Evolutionary conservation across 2,113 vertebrate genomes (phyloP).

Genomic region (Gadus macrocephalus): DNA sequence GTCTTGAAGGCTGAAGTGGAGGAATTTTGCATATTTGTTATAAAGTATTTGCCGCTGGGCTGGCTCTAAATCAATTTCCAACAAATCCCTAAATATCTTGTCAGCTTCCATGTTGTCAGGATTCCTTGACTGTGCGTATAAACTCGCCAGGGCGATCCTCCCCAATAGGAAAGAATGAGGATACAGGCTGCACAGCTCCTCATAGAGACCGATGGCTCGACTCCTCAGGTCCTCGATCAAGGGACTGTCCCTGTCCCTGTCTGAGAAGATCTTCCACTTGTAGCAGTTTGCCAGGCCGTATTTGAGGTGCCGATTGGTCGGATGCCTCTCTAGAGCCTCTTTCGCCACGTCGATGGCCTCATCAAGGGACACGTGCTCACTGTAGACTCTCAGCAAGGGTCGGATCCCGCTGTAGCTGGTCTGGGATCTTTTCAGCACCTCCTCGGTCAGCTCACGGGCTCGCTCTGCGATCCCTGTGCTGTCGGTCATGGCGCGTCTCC

Average conservation of each 20-base stretch:
- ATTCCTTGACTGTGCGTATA: conserved; percentile 12
- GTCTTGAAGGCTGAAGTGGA: not conserved
- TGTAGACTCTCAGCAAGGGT: conserved; percentile 38
- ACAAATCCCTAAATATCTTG: conserved; percentile 32
- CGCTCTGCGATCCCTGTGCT: not conserved
- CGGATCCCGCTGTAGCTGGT: conserved; percentile 49
- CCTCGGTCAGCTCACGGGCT: conserved; percentile 29
- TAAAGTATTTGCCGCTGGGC: conserved; percentile 28
- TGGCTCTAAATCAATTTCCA: conserved; percentile 13
- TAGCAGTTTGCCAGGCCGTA: conserved; percentile 36
- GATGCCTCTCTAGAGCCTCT: conserved; percentile 41
- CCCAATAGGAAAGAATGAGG: conserved; percentile 14
- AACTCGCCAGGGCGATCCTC: conserved; percentile 31
- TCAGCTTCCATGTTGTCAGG: not conserved
- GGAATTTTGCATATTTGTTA: conserved; percentile 28
- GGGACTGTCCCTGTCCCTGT: not conserved
- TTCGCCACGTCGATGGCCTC: conserved; percentile 52
- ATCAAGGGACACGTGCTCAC: conserved; percentile 20
- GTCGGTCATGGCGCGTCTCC: not conserved
- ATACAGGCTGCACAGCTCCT: conserved; percentile 44
- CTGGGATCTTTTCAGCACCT: conserved; percentile 34
- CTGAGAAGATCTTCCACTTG: conserved; percentile 26
- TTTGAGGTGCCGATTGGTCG: conserved; percentile 40
- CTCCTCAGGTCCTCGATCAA: not conserved
- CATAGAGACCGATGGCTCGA: conserved; percentile 32